Conservation (phyloP, 2,113 vertebrate genomes). For the Phylloscopus trochilus region DNA sequence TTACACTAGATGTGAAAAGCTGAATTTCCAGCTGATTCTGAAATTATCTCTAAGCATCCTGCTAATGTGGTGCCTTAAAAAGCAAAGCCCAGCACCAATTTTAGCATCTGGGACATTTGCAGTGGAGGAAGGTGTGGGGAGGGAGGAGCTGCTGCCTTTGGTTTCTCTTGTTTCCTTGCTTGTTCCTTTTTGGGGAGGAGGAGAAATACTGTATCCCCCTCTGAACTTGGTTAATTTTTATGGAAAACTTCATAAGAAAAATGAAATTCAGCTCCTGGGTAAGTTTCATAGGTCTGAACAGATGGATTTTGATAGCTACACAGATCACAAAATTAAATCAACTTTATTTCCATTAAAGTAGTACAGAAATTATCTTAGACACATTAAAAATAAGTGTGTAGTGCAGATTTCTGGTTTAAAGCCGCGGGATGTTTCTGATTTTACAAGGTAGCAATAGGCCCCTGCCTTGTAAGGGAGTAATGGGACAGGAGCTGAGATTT, state of each 20-base stretch:
- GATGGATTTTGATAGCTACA: conserved; percentile 70
- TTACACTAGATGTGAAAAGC: neutral
- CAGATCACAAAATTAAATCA: conserved; percentile 63
- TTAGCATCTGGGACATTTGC: neutral
- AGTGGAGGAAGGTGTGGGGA: neutral
- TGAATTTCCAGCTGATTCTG: conserved; percentile 7
- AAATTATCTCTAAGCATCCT: conserved; percentile 6
- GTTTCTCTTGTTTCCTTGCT: neutral
- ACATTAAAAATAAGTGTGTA: conserved; percentile 55
- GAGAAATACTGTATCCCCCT: neutral
- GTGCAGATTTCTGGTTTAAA: conserved; percentile 66
- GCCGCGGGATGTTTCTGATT: conserved; percentile 32
- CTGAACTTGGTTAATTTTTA: conserved; percentile 24
- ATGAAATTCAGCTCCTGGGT: conserved; percentile 54
- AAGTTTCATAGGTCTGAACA: conserved; percentile 62
- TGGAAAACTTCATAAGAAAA: conserved; percentile 42
- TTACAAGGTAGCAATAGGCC: conserved; percentile 4
- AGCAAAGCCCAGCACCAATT: conserved; percentile 20
- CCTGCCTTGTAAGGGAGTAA: neutral
- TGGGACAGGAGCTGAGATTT: neutral
- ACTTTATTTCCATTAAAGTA: conserved; percentile 66
- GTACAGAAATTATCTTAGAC: conserved; percentile 63
- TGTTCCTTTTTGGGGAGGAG: neutral
- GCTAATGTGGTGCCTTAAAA: neutral
- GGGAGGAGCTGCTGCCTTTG: neutral